A percentile compares a stretch with the other conserved stretches of the same genome.
Evolutionary conservation across 2,113 vertebrate species (phyloP).

Genomic region (Osmerus mordax): DNA sequence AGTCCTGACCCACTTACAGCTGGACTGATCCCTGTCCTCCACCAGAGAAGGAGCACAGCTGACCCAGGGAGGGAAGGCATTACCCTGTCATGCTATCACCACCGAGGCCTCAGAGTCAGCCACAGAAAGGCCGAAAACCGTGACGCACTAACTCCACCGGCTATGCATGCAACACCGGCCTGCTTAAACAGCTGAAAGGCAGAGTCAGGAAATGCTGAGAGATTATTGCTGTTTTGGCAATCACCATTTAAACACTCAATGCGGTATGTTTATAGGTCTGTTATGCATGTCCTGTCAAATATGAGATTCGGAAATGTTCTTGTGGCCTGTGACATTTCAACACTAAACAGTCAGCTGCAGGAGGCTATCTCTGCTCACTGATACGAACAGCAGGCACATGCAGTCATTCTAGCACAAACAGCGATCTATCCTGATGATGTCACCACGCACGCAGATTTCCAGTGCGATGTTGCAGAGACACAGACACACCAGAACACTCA

Average conservation of each 20-base stretch:
- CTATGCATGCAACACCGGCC: too few species aligned
- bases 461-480: too few species aligned
- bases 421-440: neutral
- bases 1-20: constrained; percentile 28
- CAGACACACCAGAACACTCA: too few species aligned
- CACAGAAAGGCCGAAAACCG: neutral
- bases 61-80: neutral
- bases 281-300: too few species aligned
- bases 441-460: neutral
- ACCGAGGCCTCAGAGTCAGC: neutral
- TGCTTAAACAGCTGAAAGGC: too few species aligned
- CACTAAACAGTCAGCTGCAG: too few species aligned
- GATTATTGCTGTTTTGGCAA: too few species aligned
- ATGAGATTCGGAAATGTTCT: too few species aligned
- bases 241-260: too few species aligned
- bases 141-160: neutral
- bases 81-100: neutral
- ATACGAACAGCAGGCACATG: neutral
- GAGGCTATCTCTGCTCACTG: neutral
- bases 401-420: neutral
- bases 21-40: constrained; percentile 18
- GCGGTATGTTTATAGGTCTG: too few species aligned
- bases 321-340: too few species aligned
- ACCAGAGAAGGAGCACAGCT: constrained; percentile 11
- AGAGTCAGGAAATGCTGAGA: too few species aligned